Conservation (phyloP, 2,797 vertebrate genomes). For the Percopsis omiscomaycus region DNA sequence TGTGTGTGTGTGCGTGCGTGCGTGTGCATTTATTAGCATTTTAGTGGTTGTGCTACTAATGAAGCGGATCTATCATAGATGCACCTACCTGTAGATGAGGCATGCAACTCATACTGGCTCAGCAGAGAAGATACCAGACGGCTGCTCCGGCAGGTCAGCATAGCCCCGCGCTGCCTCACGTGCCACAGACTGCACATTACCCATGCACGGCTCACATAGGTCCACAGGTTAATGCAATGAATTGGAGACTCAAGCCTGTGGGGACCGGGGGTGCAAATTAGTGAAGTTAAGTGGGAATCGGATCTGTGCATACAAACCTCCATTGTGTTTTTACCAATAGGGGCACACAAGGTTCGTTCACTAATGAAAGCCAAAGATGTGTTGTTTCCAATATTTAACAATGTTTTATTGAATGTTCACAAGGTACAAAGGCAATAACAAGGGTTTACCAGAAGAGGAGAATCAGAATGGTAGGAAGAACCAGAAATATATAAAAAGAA, state of each 20-base stretch:
- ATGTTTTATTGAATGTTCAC: no score
- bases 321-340: no score
- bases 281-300: conserved; percentile 25
- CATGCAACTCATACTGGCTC: conserved; percentile 36
- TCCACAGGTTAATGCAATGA: conserved; percentile 66
- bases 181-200: conserved; percentile 63
- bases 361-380: no score
- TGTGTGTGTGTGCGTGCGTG: background rate
- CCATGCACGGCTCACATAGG: conserved; percentile 56
- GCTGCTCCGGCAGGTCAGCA: conserved; percentile 53
- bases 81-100: background rate
- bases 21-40: background rate
- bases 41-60: background rate
- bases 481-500: no score
- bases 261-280: conserved; percentile 50
- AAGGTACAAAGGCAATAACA: no score
- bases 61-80: conserved; percentile 15
- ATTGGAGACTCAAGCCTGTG: conserved; percentile 59
- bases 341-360: no score
- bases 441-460: no score
- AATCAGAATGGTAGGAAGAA: no score
- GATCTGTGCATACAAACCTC: background rate
- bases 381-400: no score
- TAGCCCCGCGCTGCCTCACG: conserved; percentile 45
- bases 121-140: conserved; percentile 59